phyloP scores from a whole-genome alignment of 1,140 invertebrate genomes.

The Sipha flava region DNA sequence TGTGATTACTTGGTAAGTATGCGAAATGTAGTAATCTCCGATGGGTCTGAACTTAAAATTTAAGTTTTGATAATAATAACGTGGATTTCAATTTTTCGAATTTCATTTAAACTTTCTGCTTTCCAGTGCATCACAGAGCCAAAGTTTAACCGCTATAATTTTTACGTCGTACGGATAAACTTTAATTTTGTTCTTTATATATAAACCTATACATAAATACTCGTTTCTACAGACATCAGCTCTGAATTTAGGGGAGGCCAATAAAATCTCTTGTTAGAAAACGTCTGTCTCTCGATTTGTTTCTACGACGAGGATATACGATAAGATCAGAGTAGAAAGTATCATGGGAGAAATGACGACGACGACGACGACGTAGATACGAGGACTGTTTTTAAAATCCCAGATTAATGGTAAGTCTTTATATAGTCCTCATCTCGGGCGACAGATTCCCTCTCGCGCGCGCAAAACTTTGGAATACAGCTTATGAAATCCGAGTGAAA shows the following conservation, averaged over 20 bases:
- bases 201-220: not conserved
- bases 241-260: not conserved
- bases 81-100: not conserved
- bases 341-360: too few relatives aligned
- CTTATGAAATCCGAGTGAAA: not conserved
- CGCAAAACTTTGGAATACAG: not conserved
- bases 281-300: not conserved
- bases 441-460: not conserved
- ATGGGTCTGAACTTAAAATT: not conserved
- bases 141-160: not conserved
- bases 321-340: not conserved
- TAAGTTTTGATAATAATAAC: not conserved
- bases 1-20: not conserved
- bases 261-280: not conserved
- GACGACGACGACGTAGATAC: too few relatives aligned
- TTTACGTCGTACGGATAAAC: not conserved
- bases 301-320: not conserved
- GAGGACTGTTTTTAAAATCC: not conserved
- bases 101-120: not conserved
- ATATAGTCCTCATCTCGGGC: not conserved
- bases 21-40: not conserved
- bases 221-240: too few relatives aligned
- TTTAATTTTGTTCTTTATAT: not conserved
- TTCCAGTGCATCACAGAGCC: not conserved
- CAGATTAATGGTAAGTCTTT: constrained; percentile 1